A percentile compares a stretch with the other conserved stretches of the same genome.
Evolutionary conservation across 1,140 invertebrate species (phyloP).

Genomic region (Ips nitidus): DNA sequence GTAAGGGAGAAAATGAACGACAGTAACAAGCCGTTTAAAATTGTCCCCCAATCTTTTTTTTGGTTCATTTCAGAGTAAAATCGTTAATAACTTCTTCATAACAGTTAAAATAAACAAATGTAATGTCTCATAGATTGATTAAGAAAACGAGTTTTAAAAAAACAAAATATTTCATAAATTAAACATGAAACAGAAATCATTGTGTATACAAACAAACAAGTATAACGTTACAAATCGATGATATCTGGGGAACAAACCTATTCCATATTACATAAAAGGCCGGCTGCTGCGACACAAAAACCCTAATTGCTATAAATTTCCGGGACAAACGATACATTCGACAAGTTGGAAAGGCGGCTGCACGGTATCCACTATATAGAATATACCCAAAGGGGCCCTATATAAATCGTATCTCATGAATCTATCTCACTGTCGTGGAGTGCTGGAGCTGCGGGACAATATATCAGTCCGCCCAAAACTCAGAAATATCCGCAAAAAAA

Average conservation of each 20-base stretch:
- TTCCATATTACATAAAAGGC: conserved; percentile 30
- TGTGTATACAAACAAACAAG: no score
- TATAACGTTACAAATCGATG: no score
- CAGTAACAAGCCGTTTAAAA: no score
- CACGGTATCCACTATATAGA: conserved; percentile 23
- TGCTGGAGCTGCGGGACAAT: conserved; percentile 39
- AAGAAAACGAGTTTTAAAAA: not conserved
- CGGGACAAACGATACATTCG: conserved; percentile 34
- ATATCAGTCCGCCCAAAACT: conserved; percentile 43
- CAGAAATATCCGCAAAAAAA: conserved; percentile 46
- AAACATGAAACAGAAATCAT: not conserved
- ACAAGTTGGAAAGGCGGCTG: conserved; percentile 18
- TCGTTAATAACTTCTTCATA: not conserved
- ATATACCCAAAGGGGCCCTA: conserved; percentile 30
- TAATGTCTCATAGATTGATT: not conserved
- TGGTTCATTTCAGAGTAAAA: not conserved
- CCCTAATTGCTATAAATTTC: conserved; percentile 36
- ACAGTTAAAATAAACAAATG: not conserved
- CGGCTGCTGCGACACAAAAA: conserved; percentile 20
- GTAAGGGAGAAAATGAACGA: no score
- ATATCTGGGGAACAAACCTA: conserved; percentile 5
- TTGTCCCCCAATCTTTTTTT: no score
- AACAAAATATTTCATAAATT: not conserved
- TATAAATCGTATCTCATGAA: conserved; percentile 45
- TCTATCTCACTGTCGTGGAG: conserved; percentile 42